phyloP scores from a whole-genome alignment of 2,888 invertebrate genomes.

The Acrobasis consociella region DNA sequence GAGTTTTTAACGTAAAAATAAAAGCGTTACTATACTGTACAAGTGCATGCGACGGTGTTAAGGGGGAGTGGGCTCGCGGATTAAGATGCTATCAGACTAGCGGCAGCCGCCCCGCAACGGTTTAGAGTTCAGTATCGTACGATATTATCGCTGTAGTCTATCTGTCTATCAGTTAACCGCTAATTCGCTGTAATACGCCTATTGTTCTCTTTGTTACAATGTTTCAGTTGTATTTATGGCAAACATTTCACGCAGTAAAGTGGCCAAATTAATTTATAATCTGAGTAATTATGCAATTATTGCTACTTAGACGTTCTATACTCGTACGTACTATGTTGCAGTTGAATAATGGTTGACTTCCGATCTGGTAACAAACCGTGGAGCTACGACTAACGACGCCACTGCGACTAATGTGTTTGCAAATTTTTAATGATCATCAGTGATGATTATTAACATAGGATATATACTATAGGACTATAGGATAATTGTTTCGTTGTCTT shows the following conservation, averaged over 20 bases:
- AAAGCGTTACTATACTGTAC: constrained; percentile 35
- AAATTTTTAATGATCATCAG: no score
- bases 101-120: constrained; percentile 11
- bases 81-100: constrained; percentile 68
- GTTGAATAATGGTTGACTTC: constrained; percentile 3
- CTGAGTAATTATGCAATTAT: constrained; percentile 17
- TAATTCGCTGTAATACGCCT: constrained; percentile 67
- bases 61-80: constrained; percentile 55
- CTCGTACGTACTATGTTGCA: not conserved
- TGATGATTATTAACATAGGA: no score
- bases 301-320: constrained; percentile 1
- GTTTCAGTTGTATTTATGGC: constrained; percentile 20
- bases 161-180: constrained; percentile 61
- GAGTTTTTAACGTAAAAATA: constrained; percentile 32
- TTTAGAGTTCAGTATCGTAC: constrained; percentile 12
- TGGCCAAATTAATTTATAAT: constrained; percentile 14
- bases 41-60: constrained; percentile 40
- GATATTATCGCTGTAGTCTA: constrained; percentile 7
- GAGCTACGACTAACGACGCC: not conserved
- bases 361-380: constrained; percentile 1
- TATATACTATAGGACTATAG: no score
- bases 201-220: constrained; percentile 50
- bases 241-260: constrained; percentile 20
- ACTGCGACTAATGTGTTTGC: not conserved
- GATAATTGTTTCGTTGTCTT: no score